A percentile compares a stretch with the other conserved stretches of the same genome.
Conservation (phyloP, 1,140 invertebrate species). For the Drosophila mojavensis region DNA sequence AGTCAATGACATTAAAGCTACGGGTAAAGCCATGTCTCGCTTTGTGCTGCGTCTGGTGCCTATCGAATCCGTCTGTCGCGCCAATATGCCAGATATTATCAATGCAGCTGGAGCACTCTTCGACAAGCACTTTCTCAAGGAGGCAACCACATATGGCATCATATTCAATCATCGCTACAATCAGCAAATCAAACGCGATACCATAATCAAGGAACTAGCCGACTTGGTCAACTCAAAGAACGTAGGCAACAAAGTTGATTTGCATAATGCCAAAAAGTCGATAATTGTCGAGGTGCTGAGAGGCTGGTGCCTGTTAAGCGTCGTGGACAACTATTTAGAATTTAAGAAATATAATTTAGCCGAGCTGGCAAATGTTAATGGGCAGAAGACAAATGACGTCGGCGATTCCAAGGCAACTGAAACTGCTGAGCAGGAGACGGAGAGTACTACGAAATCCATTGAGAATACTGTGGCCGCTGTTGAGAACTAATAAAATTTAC, state of each 20-base stretch:
- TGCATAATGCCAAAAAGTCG: constrained; percentile 90
- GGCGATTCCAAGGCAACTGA: constrained; percentile 19
- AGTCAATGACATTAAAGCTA: constrained; percentile 89
- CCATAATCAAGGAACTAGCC: constrained; percentile 89
- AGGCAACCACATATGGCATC: constrained; percentile 90
- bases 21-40: constrained; percentile 88
- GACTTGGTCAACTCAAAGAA: constrained; percentile 88
- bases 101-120: constrained; percentile 88
- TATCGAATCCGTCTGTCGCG: constrained; percentile 91
- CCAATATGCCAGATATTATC: constrained; percentile 90
- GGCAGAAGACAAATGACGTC: constrained; percentile 17
- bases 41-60: constrained; percentile 92
- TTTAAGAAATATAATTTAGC: constrained; percentile 89
- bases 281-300: constrained; percentile 92
- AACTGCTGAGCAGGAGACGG: constrained; percentile 1
- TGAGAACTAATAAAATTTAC: constrained; percentile 46
- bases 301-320: constrained; percentile 87
- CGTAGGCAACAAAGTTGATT: constrained; percentile 89
- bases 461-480: not conserved
- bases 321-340: constrained; percentile 88
- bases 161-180: constrained; percentile 93
- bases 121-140: constrained; percentile 89
- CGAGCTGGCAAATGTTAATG: constrained; percentile 64
- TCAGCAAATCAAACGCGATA: constrained; percentile 88
- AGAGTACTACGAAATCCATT: not conserved